phyloP scores from a whole-genome alignment of 2,888 invertebrate genomes.

The Drosophila engyochracea region DNA sequence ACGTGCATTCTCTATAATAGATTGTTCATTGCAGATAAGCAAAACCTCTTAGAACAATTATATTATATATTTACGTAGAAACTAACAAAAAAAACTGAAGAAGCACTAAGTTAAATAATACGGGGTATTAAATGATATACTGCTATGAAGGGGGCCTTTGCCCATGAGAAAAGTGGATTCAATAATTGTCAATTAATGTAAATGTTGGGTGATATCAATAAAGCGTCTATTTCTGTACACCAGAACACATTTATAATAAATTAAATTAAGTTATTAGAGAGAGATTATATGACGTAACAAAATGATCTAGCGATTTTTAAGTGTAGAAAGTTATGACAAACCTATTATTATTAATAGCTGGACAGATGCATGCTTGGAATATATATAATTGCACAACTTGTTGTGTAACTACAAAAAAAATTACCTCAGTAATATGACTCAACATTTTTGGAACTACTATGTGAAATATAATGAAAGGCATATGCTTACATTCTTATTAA shows the following conservation, averaged over 20 bases:
- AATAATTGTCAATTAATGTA: slow-evolving; percentile 12
- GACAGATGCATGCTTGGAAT: not conserved
- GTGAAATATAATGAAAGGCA: not conserved
- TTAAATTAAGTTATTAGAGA: not conserved
- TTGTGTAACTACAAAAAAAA: not conserved
- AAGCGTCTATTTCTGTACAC: not conserved
- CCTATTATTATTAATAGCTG: not conserved
- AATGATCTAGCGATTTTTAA: not conserved
- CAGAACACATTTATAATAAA: not conserved
- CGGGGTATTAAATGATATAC: not conserved
- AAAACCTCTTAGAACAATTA: slow-evolving; percentile 49
- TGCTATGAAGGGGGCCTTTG: not conserved
- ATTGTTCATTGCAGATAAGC: slow-evolving; percentile 31
- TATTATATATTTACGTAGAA: slow-evolving; percentile 54
- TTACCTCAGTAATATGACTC: not conserved
- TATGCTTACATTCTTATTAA: not conserved
- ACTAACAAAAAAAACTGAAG: slow-evolving; percentile 36
- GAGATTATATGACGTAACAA: not conserved
- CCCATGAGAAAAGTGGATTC: not conserved
- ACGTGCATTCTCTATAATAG: slow-evolving; percentile 18
- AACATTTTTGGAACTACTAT: not conserved
- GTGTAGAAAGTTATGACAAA: not conserved
- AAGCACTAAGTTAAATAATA: not conserved
- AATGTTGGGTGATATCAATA: not conserved
- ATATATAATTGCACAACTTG: not conserved